Evolutionary conservation across 2,888 invertebrate species (phyloP), one percentile per base, ranked within the genome.

Genomic region (Nomada goodeniana): DNA sequence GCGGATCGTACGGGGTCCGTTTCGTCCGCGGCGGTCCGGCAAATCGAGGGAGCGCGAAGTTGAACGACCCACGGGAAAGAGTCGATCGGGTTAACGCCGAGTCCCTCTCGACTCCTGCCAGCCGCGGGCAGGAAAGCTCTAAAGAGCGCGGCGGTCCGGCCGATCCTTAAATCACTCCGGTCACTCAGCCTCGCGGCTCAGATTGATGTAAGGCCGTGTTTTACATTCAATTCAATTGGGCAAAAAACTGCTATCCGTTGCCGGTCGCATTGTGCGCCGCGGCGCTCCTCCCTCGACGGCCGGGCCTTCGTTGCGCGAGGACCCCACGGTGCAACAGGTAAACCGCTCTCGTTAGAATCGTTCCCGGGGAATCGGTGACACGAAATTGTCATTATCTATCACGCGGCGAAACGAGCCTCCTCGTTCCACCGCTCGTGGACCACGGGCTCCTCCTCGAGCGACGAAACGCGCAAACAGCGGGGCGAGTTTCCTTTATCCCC

Each of bases 141-240:
- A 89, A 92, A 91, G 90, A 91, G 87, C 86, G 83, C 86, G 88
- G 85, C 81, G 84, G 77, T 60, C 60, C 60, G 73, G 82, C 88
- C 90, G 89, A 91, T 91, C 90, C 91, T 92, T 92, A 92, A 93
- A 93, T 93, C 93, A 92, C 91, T 91, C 89, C 81, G 92, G 92
- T 93, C 93, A 93, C 92, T 93, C 92, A 92, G 93, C 87, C 91
- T 91, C 91, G 91, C 92, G 92, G 92, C 90, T 91, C 91, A 91
- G 93, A 93, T 93, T 93, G 93, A 93, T 93, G 93, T 93, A 93
- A 93, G 91, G 91, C 93, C 93, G 91, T 93, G 93, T 93, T 93
- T 93, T 93, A 93, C 93, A 93, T 93, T 93, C 93, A 93, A 93
- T 93, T 93, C 93, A 93, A 93, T 93, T 93, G 93, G 93, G 91